Evolutionary conservation across 1,140 invertebrate species (phyloP), one percentile per base, ranked within the genome.

Genomic region (Halyomorpha halys): DNA sequence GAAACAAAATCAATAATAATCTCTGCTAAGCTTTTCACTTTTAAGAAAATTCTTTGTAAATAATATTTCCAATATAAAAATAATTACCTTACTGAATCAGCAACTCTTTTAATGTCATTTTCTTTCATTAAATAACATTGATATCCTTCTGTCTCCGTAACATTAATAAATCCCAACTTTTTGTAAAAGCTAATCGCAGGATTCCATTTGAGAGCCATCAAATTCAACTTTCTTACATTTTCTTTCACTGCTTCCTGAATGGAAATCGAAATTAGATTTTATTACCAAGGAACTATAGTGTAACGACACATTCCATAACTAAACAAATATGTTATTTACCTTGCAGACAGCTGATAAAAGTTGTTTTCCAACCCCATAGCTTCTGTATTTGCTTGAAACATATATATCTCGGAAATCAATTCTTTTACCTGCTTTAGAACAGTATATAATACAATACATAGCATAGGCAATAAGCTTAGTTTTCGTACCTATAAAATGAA

Each of bases 331-430:
- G 11, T 39, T 39, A 39, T 60, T 69, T 75, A 88, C 86, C 78
- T 89, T 81, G 1, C 83, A 84, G n/a, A 93, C 78, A 39, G 78
- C 73, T 64, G 80, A 73, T 64, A 91, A 84, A 4, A 96, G 75
- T 66, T 74, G 77, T n/a, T 75, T 77, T 0, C 91, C 91, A 62
- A 90, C 76, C 4, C 87, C 84, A 27, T 76, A 76, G 0, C 78
- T 76, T 47, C 90, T 77, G 71, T 83, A 81, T 9, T 76, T 71
- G 0, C 80, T 77, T 44, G 82, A 79, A 0, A 94, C 84, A 73
- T 89, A 93, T 25, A 96, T 70, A 73, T 96, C 91, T 76, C 94
- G 90, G 27, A 93, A 73, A 74, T 86, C 85, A 66, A 91, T 79
- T 1, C 79, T 75, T 70, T 81, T 82, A n/a, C 90, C 88, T 69